Conservation (phyloP, 2,113 vertebrate genomes). For the Andinoacara biseriatus region DNA sequence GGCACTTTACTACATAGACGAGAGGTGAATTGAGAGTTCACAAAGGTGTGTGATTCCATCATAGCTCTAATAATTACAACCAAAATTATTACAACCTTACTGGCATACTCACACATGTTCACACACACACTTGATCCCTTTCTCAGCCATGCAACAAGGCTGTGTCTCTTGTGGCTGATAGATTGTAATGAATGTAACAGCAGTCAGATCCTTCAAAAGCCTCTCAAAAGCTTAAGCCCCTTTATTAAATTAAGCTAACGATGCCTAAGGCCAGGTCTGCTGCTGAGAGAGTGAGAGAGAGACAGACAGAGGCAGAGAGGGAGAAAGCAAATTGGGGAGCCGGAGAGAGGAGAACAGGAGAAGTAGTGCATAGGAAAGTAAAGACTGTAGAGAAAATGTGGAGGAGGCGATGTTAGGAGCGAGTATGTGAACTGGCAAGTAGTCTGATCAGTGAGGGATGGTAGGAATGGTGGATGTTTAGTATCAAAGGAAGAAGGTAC, state of each 20-base stretch:
- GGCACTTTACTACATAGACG: background rate
- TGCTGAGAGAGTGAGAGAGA: conserved; percentile 44
- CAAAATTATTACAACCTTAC: conserved; percentile 31
- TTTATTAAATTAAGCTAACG: conserved; percentile 85
- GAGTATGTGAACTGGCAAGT: conserved; percentile 58
- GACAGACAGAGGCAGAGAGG: conserved; percentile 14
- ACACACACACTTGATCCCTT: conserved; percentile 28
- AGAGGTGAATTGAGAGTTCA: conserved; percentile 23
- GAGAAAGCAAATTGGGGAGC: conserved; percentile 1
- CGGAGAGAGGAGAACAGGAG: conserved; percentile 31
- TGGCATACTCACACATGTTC: background rate
- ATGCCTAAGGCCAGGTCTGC: conserved; percentile 79
- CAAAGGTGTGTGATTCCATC: conserved; percentile 36
- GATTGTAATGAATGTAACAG: conserved; percentile 85
- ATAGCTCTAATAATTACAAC: conserved; percentile 48
- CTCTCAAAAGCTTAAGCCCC: conserved; percentile 82
- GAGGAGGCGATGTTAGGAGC: conserved; percentile 34
- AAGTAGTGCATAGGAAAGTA: conserved; percentile 36
- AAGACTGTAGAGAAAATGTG: conserved; percentile 49
- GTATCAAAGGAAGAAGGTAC: conserved; percentile 44
- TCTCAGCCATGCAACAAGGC: conserved; percentile 64
- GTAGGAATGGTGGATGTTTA: conserved; percentile 24
- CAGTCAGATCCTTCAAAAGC: conserved; percentile 83
- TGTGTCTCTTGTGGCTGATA: conserved; percentile 82
- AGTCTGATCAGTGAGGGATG: conserved; percentile 59